Conservation (phyloP, 2,888 invertebrate species). For the Blomia tropicalis region DNA sequence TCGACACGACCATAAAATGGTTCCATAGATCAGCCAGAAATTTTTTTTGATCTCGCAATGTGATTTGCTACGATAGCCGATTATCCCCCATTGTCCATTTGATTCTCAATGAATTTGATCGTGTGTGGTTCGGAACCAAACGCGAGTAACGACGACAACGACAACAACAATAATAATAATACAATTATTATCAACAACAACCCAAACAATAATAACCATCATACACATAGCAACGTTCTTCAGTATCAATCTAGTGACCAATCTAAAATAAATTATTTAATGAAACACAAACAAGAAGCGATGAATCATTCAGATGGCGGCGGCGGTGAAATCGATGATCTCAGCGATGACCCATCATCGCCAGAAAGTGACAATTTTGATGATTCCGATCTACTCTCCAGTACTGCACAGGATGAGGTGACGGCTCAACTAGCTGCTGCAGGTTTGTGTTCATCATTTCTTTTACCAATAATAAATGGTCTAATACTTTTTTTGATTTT, state of each 20-base stretch:
- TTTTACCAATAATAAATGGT: slow-evolving; percentile 15
- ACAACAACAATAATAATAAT: neutral
- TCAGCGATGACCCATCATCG: slow-evolving; percentile 37
- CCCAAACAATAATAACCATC: neutral
- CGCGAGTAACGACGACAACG: neutral
- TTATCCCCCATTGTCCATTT: too few species aligned
- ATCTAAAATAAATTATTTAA: neutral
- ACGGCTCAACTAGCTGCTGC: slow-evolving; percentile 89
- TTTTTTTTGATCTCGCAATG: neutral
- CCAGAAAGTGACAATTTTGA: slow-evolving; percentile 42
- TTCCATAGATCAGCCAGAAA: neutral
- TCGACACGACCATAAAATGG: too few species aligned
- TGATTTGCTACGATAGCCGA: too few species aligned
- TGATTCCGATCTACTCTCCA: slow-evolving; percentile 61
- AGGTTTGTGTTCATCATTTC: slow-evolving; percentile 44
- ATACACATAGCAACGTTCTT: too few species aligned
- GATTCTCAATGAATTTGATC: slow-evolving; percentile 6
- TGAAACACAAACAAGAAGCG: slow-evolving; percentile 24
- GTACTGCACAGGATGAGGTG: slow-evolving; percentile 71
- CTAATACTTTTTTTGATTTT: slow-evolving; percentile 19
- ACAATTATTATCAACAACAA: neutral
- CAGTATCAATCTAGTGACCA: neutral
- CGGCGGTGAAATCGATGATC: slow-evolving; percentile 30
- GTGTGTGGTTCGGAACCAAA: neutral
- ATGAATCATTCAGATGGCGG: slow-evolving; percentile 23